phyloP scores from a whole-genome alignment of 1,140 invertebrate genomes.

The Drosophila mayri region DNA sequence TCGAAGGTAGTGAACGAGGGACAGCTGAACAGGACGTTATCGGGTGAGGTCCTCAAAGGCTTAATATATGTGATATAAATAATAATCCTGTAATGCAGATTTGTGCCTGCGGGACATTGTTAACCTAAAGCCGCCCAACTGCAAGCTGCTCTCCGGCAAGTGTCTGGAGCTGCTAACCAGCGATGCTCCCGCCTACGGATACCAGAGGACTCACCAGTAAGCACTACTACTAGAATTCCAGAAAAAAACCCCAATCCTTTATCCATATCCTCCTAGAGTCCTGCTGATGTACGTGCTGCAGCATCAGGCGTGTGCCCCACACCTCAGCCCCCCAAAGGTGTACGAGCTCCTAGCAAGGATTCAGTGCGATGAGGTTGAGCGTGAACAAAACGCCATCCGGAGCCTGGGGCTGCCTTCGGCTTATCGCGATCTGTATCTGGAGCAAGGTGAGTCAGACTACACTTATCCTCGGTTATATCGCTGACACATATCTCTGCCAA shows the following conservation, averaged over 20 bases:
- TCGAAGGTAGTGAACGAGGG: slow-evolving; percentile 49
- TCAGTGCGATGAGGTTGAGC: slow-evolving; percentile 67
- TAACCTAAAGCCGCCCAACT: slow-evolving; percentile 20
- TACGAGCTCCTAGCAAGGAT: slow-evolving; percentile 64
- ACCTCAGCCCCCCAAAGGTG: slow-evolving; percentile 48
- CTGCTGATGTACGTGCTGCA: slow-evolving; percentile 72
- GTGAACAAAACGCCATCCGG: slow-evolving; percentile 74
- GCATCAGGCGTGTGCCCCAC: slow-evolving; percentile 69
- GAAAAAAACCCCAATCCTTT: not conserved
- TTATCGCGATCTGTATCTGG: slow-evolving; percentile 75
- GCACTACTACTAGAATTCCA: not conserved
- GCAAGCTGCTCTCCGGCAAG: slow-evolving; percentile 32
- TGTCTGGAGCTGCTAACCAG: slow-evolving; percentile 63
- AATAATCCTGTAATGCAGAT: slow-evolving; percentile 26
- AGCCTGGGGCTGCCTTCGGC: slow-evolving; percentile 55
- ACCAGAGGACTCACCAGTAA: slow-evolving; percentile 78
- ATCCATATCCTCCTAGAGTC: slow-evolving; percentile 38
- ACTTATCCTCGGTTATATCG: slow-evolving; percentile 10
- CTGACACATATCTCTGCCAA: slow-evolving; percentile 9
- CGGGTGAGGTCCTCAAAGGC: slow-evolving; percentile 32
- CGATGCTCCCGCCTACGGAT: slow-evolving; percentile 64
- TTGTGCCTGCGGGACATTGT: slow-evolving; percentile 62
- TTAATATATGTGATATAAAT: not conserved
- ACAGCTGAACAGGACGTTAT: slow-evolving; percentile 58
- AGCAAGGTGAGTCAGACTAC: slow-evolving; percentile 65